Evolutionary conservation across 2,888 invertebrate species (phyloP).

Genomic region (Frankliniella fusca): DNA sequence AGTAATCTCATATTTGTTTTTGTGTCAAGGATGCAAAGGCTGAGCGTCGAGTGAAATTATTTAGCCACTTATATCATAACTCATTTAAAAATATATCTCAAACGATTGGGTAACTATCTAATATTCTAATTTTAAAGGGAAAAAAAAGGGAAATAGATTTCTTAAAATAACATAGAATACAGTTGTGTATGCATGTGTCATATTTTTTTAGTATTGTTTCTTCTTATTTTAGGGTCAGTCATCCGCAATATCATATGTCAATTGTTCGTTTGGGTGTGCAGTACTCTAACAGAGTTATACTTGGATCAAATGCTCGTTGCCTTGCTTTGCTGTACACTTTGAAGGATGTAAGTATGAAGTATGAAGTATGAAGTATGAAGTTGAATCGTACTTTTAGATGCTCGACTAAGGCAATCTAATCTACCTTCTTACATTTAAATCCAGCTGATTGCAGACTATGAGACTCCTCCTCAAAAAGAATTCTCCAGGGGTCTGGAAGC

Average conservation of each 20-base stretch:
- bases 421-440: slow-evolving; percentile 11
- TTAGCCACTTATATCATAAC: slow-evolving; percentile 37
- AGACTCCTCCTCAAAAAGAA: slow-evolving; percentile 76
- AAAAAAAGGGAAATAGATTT: not conserved
- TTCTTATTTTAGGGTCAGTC: not conserved
- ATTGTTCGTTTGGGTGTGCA: slow-evolving; percentile 76
- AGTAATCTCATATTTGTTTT: not conserved
- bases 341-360: slow-evolving; percentile 54
- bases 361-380: not conserved
- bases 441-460: slow-evolving; percentile 71
- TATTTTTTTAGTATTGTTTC: slow-evolving; percentile 3
- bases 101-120: slow-evolving; percentile 19
- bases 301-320: slow-evolving; percentile 86
- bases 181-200: not conserved
- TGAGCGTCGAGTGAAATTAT: slow-evolving; percentile 35
- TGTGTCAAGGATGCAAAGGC: slow-evolving; percentile 10
- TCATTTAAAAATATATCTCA: slow-evolving; percentile 21
- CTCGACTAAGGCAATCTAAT: not conserved
- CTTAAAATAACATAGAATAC: slow-evolving; percentile 28
- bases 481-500: slow-evolving; percentile 78
- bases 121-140: not conserved
- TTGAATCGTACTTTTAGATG: not conserved
- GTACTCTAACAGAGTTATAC: slow-evolving; percentile 69
- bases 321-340: slow-evolving; percentile 76
- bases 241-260: slow-evolving; percentile 62